A percentile compares a stretch with the other conserved stretches of the same genome.
These are phyloP conservation scores for Indicator indicator DNA, from an alignment of 2,113 vertebrate species.

Conservation along the genomic window DNA sequence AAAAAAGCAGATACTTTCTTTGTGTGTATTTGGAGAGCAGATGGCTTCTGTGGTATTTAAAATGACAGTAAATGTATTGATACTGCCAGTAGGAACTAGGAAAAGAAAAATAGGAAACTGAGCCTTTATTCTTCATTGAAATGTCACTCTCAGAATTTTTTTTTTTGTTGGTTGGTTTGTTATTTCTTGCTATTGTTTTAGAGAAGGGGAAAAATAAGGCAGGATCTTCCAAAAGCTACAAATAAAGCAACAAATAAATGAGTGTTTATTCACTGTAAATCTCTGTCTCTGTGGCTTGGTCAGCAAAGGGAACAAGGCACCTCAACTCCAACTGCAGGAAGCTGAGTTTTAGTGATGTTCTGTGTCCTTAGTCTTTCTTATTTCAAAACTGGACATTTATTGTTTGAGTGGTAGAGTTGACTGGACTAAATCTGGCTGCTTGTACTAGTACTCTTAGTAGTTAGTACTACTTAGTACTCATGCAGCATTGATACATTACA, in stretches of 20 bases:
- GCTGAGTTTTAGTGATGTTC: neutral
- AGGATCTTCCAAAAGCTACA: neutral
- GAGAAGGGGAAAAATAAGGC: neutral
- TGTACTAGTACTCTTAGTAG: no score
- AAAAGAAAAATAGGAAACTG: neutral
- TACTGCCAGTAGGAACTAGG: neutral
- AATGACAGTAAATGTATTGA: neutral
- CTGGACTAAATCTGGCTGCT: neutral
- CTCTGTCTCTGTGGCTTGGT: neutral
- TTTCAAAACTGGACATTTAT: neutral
- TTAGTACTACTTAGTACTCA: neutral
- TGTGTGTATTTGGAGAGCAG: constrained; percentile 5
- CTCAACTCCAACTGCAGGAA: neutral
- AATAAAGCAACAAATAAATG: neutral
- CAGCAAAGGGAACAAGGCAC: neutral
- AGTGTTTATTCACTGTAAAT: neutral
- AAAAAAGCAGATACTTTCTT: neutral
- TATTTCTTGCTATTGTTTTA: neutral
- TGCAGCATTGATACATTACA: neutral
- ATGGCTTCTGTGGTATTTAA: constrained; percentile 56
- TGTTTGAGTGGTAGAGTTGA: neutral
- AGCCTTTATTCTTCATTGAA: constrained; percentile 18
- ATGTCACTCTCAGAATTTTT: neutral
- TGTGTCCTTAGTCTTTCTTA: neutral
- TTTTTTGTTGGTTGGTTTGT: neutral